A percentile compares a stretch with the other conserved stretches of the same genome.
Evolutionary conservation across 2,888 invertebrate genomes (phyloP).

Genomic region (Acheta domesticus): DNA sequence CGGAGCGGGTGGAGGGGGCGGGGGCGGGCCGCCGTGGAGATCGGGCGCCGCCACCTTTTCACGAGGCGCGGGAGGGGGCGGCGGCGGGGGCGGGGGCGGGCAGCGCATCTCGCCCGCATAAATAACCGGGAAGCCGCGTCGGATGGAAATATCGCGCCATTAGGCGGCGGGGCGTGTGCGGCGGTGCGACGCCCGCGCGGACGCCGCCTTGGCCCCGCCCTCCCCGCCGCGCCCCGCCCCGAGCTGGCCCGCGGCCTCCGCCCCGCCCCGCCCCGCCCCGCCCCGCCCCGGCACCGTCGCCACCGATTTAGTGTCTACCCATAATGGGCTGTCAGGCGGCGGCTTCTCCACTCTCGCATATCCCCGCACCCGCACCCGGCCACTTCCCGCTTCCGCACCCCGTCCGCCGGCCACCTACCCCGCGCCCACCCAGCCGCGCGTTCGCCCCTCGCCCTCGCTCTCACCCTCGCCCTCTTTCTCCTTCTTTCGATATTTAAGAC

Average conservation of each 20-base stretch:
- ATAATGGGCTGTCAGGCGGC: constrained; percentile 3
- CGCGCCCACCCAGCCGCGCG: not conserved
- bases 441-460: not conserved
- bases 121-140: not conserved
- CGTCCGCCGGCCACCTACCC: not conserved
- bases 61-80: not conserved
- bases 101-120: not conserved
- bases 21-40: not conserved
- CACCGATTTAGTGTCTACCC: not conserved
- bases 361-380: no score
- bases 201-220: not conserved
- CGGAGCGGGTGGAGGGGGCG: not conserved
- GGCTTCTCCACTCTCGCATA: no score
- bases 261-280: not conserved
- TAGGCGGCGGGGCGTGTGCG: not conserved
- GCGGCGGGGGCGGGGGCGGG: no score
- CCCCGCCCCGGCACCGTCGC: not conserved
- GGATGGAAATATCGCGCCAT: not conserved
- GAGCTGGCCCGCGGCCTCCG: no score
- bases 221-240: not conserved
- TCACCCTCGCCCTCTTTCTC: not conserved
- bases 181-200: not conserved
- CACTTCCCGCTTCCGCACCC: no score
- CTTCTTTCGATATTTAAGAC: constrained; percentile 18
- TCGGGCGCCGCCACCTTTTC: not conserved